Evolutionary conservation across 2,113 vertebrate genomes (phyloP).

Genomic region (Tinamus guttatus): DNA sequence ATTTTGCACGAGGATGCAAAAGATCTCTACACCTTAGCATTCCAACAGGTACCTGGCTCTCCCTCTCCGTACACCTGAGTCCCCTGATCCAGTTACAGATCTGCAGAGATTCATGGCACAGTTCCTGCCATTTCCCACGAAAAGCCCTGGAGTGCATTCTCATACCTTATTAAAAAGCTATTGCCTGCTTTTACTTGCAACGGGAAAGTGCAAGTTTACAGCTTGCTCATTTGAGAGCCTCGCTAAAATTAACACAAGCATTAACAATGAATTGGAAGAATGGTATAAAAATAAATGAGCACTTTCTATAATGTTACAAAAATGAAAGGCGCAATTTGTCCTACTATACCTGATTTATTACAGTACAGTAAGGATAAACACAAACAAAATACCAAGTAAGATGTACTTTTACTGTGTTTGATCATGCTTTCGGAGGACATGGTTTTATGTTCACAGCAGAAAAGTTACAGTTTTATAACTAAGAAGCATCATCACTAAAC

Average conservation of each 20-base stretch:
- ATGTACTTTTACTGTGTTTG: neutral
- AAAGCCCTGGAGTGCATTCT: neutral
- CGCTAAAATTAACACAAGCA: neutral
- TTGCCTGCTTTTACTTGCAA: neutral
- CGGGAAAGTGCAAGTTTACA: neutral
- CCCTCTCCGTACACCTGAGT: neutral
- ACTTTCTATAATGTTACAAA: neutral
- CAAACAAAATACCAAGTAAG: neutral
- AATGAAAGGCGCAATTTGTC: neutral
- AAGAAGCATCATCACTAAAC: neutral
- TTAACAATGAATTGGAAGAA: neutral
- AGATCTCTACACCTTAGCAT: neutral
- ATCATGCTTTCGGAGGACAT: neutral
- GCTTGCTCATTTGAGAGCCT: neutral
- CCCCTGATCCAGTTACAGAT: neutral
- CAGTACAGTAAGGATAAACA: neutral
- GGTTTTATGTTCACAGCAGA: neutral
- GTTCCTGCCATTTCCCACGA: neutral
- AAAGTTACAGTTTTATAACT: neutral
- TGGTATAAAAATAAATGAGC: neutral
- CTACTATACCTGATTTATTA: neutral
- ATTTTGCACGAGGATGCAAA: neutral
- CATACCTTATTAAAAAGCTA: neutral
- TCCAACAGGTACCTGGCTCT: neutral
- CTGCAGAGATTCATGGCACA: neutral